Percentiles rank a stretch among this genome's conserved stretches.
Conservation (phyloP, 2,113 vertebrate species). For the Chroicocephalus ridibundus region DNA sequence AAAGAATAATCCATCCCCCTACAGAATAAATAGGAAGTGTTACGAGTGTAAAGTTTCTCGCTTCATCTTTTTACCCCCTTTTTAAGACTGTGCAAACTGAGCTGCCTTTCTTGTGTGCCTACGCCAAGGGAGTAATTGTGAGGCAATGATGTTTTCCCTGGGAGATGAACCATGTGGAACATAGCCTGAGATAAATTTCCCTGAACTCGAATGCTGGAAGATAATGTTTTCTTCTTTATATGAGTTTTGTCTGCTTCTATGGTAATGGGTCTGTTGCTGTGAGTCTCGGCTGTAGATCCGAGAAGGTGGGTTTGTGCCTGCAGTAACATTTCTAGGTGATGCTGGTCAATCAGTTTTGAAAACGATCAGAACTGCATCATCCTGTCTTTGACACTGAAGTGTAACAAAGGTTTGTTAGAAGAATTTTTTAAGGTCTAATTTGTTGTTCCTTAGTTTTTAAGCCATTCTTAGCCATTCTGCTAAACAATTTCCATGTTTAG, state of each 20-base stretch:
- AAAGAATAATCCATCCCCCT: background rate
- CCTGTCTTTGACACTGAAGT: background rate
- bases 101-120: background rate
- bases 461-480: background rate
- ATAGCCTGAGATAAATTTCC: background rate
- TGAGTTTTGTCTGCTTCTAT: background rate
- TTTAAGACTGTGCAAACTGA: background rate
- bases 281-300: background rate
- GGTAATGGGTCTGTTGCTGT: background rate
- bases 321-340: background rate
- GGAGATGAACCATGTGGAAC: background rate
- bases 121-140: background rate
- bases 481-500: background rate
- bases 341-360: background rate
- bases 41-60: background rate
- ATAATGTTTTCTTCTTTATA: background rate
- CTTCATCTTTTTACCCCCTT: background rate
- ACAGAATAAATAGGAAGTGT: background rate
- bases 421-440: background rate
- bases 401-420: background rate
- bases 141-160: background rate
- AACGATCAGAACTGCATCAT: background rate
- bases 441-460: background rate
- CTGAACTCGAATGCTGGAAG: background rate
- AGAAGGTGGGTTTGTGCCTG: background rate